Conservation (phyloP, 2,113 vertebrate genomes). For the Odocoileus virginianus region DNA sequence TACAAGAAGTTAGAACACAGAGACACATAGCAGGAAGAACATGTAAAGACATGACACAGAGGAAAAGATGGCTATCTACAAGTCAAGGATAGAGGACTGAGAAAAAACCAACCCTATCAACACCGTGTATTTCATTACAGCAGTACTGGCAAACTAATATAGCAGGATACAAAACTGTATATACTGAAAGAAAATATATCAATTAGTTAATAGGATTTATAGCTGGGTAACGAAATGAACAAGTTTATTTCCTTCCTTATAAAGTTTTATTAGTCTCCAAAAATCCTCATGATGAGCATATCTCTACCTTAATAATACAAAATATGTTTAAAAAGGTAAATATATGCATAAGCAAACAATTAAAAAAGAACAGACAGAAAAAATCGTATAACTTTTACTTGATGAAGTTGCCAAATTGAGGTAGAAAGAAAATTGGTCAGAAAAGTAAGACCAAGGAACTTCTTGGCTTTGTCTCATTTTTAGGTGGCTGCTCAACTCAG, state of each 20-base stretch:
- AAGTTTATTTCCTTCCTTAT: not conserved
- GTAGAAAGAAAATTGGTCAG: not conserved
- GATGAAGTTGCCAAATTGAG: not conserved
- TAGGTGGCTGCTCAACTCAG: not conserved
- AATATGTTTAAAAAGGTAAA: not conserved
- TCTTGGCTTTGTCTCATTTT: not conserved
- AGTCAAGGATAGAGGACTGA: not conserved
- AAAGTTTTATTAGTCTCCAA: not conserved
- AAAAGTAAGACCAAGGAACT: not conserved
- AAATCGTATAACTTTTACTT: not conserved
- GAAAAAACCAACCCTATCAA: not conserved
- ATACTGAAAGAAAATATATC: not conserved
- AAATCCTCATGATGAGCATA: not conserved
- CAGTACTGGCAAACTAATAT: not conserved
- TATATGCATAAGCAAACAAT: not conserved
- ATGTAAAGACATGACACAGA: not conserved
- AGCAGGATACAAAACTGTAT: not conserved
- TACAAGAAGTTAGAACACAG: not conserved
- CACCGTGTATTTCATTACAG: not conserved
- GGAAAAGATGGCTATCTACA: not conserved
- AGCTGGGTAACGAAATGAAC: not conserved
- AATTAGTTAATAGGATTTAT: slow-evolving; percentile 13
- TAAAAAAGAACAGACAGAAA: not conserved
- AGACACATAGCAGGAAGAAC: not conserved
- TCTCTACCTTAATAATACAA: not conserved